These are phyloP conservation scores for Coptodon bakossiorum DNA, from an alignment of 2,113 vertebrate genomes.

Conservation along the genomic window DNA sequence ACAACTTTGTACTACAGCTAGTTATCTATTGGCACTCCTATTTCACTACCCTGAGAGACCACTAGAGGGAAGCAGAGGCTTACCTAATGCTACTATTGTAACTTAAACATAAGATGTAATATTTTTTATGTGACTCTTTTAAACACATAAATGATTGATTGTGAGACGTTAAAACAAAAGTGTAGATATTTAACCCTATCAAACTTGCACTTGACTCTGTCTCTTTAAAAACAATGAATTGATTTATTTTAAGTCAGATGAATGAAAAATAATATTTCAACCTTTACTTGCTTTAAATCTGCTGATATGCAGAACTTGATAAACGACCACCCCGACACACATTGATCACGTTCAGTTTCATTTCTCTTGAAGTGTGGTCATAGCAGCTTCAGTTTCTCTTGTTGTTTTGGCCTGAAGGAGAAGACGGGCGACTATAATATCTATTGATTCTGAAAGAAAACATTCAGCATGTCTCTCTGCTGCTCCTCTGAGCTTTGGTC, in stretches of 20 bases:
- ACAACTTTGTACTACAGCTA: not conserved
- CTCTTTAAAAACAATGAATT: not conserved
- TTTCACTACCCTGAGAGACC: constrained; percentile 3
- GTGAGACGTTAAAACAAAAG: not conserved
- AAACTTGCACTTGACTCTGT: not conserved
- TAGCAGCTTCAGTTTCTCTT: not conserved
- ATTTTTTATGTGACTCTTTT: not conserved
- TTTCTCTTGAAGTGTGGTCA: not conserved
- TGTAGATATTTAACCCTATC: not conserved
- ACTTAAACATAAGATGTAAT: not conserved
- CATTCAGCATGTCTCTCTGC: not conserved
- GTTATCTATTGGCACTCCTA: not conserved
- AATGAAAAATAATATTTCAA: not conserved
- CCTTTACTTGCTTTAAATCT: not conserved
- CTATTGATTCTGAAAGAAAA: constrained; percentile 4
- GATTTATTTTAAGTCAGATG: not conserved
- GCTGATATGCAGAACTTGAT: not conserved
- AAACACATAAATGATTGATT: not conserved
- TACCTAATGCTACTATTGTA: too few species aligned
- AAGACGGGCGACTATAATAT: not conserved
- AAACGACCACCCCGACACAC: not conserved
- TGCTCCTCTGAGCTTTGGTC: not conserved
- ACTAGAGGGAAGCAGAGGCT: constrained; percentile 24
- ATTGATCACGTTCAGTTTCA: not conserved
- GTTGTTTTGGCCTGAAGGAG: not conserved